Conservation (phyloP, 2,888 invertebrate genomes). For the Agrotis exclamationis region DNA sequence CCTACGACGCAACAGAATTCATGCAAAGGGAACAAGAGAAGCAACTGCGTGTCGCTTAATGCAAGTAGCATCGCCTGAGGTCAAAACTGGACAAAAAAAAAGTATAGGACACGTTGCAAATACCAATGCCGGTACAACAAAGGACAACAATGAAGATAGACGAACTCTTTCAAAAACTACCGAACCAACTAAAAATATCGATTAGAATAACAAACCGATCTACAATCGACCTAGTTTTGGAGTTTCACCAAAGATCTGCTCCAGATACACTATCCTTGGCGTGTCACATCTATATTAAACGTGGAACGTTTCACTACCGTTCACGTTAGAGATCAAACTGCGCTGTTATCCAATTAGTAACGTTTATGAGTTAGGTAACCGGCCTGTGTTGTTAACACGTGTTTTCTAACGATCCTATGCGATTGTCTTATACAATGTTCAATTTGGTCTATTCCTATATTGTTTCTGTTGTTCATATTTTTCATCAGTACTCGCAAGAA, state of each 20-base stretch:
- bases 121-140: too few species aligned
- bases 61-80: not conserved
- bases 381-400: constrained; percentile 31
- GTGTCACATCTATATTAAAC: constrained; percentile 53
- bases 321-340: constrained; percentile 31
- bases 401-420: constrained; percentile 22
- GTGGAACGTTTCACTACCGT: constrained; percentile 40
- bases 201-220: constrained; percentile 16
- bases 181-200: constrained; percentile 3
- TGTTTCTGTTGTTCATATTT: too few species aligned
- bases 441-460: constrained; percentile 6
- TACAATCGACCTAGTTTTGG: constrained; percentile 45
- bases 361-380: constrained; percentile 61
- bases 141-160: too few species aligned
- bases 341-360: constrained; percentile 62
- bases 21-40: not conserved
- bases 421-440: constrained; percentile 28
- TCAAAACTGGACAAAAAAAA: too few species aligned
- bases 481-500: too few species aligned
- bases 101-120: too few species aligned
- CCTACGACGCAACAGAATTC: not conserved
- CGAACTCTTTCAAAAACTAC: not conserved
- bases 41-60: not conserved
- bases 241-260: constrained; percentile 46
- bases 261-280: constrained; percentile 62